Base-by-base conservation (phyloP, 2,113 vertebrate species). In the Chionomys nivalis region DNA sequence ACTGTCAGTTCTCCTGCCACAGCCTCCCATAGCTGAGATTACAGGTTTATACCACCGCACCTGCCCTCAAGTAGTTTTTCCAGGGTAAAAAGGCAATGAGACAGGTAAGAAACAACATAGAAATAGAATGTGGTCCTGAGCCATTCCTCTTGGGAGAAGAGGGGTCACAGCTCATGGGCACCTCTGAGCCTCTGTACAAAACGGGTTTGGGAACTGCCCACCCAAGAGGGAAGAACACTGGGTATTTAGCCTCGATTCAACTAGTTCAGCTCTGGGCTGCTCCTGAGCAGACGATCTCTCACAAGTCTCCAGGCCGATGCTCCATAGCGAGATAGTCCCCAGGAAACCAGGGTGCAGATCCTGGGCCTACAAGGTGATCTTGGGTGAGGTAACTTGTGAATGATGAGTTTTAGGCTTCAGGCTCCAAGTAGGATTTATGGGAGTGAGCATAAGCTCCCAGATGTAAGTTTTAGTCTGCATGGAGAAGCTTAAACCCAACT, bases 61-160 rank as follows among this genome's bases (percentile, higher is more conserved):
- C 52, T 31, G 17, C 16, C 9, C 26, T 33, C n/a, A 11, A 33
- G 44, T 9, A 16, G 26, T 36, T 28, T 26, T 2, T 6, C 3
- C 39, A 52, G 19, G 70, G 28, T 21, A n/a, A 31, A 10, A 26
- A 23, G 33, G 33, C 28, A 58, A 36, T 0, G 16, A 47, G n/a
- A 87, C 3, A 13, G 1, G 7, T 28, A 39, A 52, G 23, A 28
- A 49, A 7, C 0, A 11, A 3, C 1, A 21, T 0, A 11, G 13
- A 89, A 39, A 21, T 0, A 11, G 13, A 89, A 39, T 2, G 21
- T 9, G 44, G n/a, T 4, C 1, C 7, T 19, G n/a, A 72, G 66
- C 11, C n/a, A 17, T 10, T 42, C 11, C 39, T 31, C 36, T 73
- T 36, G 4, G 5, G 5, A 52, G 19, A 17, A 66, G 47, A 24